Base-by-base conservation (phyloP, 2,113 vertebrate genomes). In the Ceuthmochares aereus region DNA sequence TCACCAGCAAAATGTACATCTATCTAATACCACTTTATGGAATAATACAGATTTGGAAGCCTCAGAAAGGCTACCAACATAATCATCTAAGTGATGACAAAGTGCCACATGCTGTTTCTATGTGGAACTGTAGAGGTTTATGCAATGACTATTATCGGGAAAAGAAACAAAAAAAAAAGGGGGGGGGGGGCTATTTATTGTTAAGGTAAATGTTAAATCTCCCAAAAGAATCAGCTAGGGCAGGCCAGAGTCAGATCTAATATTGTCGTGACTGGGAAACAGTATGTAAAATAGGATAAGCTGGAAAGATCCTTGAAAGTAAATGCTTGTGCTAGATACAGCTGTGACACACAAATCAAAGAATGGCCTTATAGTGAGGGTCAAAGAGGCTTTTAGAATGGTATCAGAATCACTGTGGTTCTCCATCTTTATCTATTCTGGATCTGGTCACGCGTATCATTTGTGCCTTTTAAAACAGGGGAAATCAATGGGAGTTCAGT, bases 401-500 rank as follows among this genome's bases (percentile, higher is more conserved):
- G 67, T 72, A 80, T 36, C 64, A 77, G 76, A 77, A 91, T 80
- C 42, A 90, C 93, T 89, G 85, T 76, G 93, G 68, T 89, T 90
- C 85, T 92, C 92, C 85, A 90, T 93, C 90, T 96, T 93, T 88
- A 93, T 96, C 83, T 59, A 84, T 93, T 94, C 85, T 63, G 72
- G 56, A 68, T 91, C 60, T 94, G 88, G 51, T 88, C 95, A 93
- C 90, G 93, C 82, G 76, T 92, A 92, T 96, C 90, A 58, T 95
- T 96, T 88, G 88, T 92, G 83, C 92, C 68, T 95, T 94, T 93
- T 94, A 96, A 94, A 68, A 90, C 85, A 89, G 90, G 54, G 79
- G 95, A 96, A 96, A 97, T 97, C 95, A 96, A 96, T 92, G 85
- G 85, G 88, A 96, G 88, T 64, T 95, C 68, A 32, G 88, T 88